Evolutionary conservation across 1,140 invertebrate species (phyloP).

Genomic region (Caenorhabditis inopinata): DNA sequence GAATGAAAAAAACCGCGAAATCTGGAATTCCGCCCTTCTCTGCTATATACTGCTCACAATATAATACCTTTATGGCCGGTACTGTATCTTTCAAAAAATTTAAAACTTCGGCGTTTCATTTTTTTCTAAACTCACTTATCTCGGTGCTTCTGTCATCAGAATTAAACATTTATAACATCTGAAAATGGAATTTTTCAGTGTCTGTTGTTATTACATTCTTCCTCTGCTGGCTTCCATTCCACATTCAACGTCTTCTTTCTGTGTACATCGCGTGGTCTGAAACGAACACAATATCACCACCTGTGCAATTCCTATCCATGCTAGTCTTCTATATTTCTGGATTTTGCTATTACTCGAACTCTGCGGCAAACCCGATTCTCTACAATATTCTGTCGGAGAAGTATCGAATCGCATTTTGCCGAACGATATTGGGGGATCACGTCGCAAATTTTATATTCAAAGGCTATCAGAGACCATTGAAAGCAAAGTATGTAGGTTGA

Average conservation of each 20-base stretch:
- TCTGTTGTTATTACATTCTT: constrained; percentile 88
- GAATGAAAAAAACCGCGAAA: too few relatives aligned
- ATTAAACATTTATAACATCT: not conserved
- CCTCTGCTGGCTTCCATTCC: constrained; percentile 90
- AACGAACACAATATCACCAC: not conserved
- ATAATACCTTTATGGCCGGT: too few relatives aligned
- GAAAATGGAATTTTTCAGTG: constrained; percentile 73
- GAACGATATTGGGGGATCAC: constrained; percentile 45
- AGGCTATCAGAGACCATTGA: not conserved
- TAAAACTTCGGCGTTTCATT: too few relatives aligned
- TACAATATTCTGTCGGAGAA: constrained; percentile 53
- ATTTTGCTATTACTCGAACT: constrained; percentile 52
- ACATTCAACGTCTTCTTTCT: constrained; percentile 77
- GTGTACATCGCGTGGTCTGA: constrained; percentile 42
- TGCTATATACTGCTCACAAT: too few relatives aligned
- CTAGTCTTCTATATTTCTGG: constrained; percentile 49
- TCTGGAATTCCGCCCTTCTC: too few relatives aligned
- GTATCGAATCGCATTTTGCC: constrained; percentile 48
- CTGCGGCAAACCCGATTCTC: constrained; percentile 49
- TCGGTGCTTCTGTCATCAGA: too few relatives aligned
- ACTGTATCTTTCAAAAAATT: too few relatives aligned
- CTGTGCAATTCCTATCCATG: constrained; percentile 43
- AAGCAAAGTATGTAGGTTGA: not conserved
- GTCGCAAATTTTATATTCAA: not conserved
- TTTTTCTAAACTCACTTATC: too few relatives aligned